Conservation (phyloP, 2,888 invertebrate genomes). For the Coremacera marginata region DNA sequence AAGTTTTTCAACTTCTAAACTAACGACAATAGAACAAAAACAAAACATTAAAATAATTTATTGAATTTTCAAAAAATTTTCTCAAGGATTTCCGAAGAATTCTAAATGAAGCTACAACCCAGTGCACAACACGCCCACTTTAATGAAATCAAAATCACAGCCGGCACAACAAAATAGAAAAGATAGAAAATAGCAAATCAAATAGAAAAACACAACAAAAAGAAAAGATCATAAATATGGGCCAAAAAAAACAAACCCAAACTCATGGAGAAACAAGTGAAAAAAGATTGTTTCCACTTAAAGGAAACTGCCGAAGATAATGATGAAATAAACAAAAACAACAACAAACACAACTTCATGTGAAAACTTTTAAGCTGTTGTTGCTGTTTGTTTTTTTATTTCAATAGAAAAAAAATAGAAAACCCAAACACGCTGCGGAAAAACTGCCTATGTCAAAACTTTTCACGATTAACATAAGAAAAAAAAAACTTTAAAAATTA, state of each 20-base stretch:
- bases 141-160: conserved; percentile 47
- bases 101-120: not conserved
- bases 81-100: conserved; percentile 2
- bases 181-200: not conserved
- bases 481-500: not conserved
- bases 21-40: conserved; percentile 38
- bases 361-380: not conserved
- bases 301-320: conserved; percentile 63
- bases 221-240: not conserved
- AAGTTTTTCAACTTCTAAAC: not conserved
- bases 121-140: conserved; percentile 31
- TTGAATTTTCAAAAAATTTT: conserved; percentile 45
- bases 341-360: conserved; percentile 38
- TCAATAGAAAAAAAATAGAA: not conserved
- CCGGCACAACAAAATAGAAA: not conserved
- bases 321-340: conserved; percentile 61
- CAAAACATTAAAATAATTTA: conserved; percentile 50
- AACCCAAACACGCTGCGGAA: conserved; percentile 1
- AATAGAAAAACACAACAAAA: not conserved
- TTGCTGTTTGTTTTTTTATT: no score
- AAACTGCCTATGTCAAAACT: conserved; percentile 22
- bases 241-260: conserved; percentile 51
- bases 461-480: conserved; percentile 20
- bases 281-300: conserved; percentile 65
- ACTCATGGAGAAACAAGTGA: conserved; percentile 56